These are phyloP conservation scores for Sceliomorpha sp. DNA, from an alignment of 2,888 invertebrate genomes.

Conservation along the genomic window DNA sequence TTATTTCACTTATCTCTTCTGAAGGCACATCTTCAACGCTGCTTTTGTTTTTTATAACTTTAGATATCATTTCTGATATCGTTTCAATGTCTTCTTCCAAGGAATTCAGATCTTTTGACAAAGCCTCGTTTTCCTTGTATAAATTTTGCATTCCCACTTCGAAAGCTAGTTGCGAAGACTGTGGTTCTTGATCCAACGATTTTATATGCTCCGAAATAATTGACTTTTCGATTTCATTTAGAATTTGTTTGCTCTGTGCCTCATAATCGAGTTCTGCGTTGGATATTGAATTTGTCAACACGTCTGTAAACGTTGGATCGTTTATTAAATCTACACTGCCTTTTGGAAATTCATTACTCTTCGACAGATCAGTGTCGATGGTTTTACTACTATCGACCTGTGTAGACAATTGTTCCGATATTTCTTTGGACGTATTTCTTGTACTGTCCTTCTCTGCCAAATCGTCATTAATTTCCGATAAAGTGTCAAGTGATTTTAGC, in stretches of 20 bases:
- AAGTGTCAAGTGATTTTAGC: slow-evolving; percentile 44
- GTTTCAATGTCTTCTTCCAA: slow-evolving; percentile 62
- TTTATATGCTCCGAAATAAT: slow-evolving; percentile 69
- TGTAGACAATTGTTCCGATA: slow-evolving; percentile 64
- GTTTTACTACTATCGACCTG: slow-evolving; percentile 16
- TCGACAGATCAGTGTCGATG: slow-evolving; percentile 1
- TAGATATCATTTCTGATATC: slow-evolving; percentile 65
- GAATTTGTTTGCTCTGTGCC: slow-evolving; percentile 70
- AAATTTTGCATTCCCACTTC: slow-evolving; percentile 61
- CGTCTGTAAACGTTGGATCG: slow-evolving; percentile 18
- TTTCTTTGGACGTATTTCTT: slow-evolving; percentile 64
- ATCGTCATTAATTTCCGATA: slow-evolving; percentile 30
- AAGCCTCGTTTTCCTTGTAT: slow-evolving; percentile 61
- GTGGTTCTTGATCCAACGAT: slow-evolving; percentile 39
- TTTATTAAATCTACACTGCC: slow-evolving; percentile 30
- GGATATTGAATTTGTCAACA: slow-evolving; percentile 26
- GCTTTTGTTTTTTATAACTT: slow-evolving; percentile 53
- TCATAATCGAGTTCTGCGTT: slow-evolving; percentile 69
- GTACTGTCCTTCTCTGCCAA: slow-evolving; percentile 12
- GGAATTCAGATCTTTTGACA: slow-evolving; percentile 61
- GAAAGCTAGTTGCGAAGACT: slow-evolving; percentile 48
- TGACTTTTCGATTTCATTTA: slow-evolving; percentile 73
- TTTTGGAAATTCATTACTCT: slow-evolving; percentile 36
- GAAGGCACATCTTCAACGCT: slow-evolving; percentile 39
- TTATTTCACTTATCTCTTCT: slow-evolving; percentile 8